Evolutionary conservation across 2,113 vertebrate genomes (phyloP).

Genomic region (Pangasianodon hypophthalmus): DNA sequence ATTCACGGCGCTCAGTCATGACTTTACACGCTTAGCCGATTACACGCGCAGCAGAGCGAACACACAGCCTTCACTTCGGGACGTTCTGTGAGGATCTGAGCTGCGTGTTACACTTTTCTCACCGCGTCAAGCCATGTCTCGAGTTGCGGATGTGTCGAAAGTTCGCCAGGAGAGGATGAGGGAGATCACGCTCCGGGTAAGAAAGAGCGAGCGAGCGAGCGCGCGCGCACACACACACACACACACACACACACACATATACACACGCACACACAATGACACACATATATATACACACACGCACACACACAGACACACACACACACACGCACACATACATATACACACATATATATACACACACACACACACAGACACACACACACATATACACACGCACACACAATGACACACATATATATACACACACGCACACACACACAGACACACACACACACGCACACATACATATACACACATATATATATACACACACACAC

Average conservation of each 20-base stretch:
- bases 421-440: too few relatives aligned
- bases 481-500: too few relatives aligned
- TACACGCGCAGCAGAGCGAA: neutral
- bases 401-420: too few relatives aligned
- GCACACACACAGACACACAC: too few relatives aligned
- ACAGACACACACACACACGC: too few relatives aligned
- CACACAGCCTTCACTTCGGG: neutral
- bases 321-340: too few relatives aligned
- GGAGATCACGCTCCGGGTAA: conserved; percentile 62
- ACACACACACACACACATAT: neutral
- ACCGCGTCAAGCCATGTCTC: conserved; percentile 51
- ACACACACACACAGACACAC: too few relatives aligned
- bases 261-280: too few relatives aligned
- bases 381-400: too few relatives aligned
- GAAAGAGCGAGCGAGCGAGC: neutral
- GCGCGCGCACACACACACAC: neutral
- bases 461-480: too few relatives aligned
- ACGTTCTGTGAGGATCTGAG: neutral
- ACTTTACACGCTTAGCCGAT: neutral
- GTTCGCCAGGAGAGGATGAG: conserved; percentile 62
- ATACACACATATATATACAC: too few relatives aligned
- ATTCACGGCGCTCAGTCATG: neutral
- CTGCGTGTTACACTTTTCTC: neutral
- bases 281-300: too few relatives aligned
- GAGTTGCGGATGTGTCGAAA: conserved; percentile 64